These are phyloP conservation scores for Helobdella robusta DNA, from an alignment of 2,888 invertebrate species.

Conservation along the genomic window DNA sequence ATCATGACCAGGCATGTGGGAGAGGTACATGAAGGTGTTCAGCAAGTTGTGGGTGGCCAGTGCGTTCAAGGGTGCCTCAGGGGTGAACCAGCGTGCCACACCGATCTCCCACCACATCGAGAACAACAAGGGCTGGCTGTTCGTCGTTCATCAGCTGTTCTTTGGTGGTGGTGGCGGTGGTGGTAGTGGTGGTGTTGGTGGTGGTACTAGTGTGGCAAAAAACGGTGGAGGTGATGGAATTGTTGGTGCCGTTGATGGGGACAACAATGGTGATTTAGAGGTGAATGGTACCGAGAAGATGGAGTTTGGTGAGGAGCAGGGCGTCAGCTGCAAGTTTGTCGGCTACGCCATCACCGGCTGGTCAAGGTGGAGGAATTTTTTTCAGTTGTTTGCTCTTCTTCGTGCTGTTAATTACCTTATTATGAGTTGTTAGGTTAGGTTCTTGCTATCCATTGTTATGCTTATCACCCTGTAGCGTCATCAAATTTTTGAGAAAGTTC, in stretches of 20 bases:
- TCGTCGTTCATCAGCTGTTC: no score
- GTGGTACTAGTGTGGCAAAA: background rate
- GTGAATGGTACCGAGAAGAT: background rate
- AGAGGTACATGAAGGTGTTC: conserved; percentile 60
- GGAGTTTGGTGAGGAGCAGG: no score
- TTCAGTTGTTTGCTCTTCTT: no score
- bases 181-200: background rate
- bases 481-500: no score
- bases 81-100: conserved; percentile 62
- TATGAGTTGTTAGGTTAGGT: no score
- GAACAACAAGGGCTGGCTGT: conserved; percentile 66
- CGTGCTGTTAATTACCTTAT: no score
- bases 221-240: background rate
- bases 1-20: conserved; percentile 51
- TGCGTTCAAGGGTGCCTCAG: conserved; percentile 78
- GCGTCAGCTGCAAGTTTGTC: conserved; percentile 40
- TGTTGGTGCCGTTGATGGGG: background rate
- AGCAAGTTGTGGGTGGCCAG: conserved; percentile 68
- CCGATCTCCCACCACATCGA: conserved; percentile 60
- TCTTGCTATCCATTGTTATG: no score
- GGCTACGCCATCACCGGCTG: conserved; percentile 52
- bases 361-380: conserved; percentile 46
- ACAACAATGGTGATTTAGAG: background rate
- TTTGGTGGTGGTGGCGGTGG: background rate
- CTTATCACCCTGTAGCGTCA: no score